Evolutionary conservation across 2,888 invertebrate species (phyloP).

Genomic region (Himalopsyche japonica): DNA sequence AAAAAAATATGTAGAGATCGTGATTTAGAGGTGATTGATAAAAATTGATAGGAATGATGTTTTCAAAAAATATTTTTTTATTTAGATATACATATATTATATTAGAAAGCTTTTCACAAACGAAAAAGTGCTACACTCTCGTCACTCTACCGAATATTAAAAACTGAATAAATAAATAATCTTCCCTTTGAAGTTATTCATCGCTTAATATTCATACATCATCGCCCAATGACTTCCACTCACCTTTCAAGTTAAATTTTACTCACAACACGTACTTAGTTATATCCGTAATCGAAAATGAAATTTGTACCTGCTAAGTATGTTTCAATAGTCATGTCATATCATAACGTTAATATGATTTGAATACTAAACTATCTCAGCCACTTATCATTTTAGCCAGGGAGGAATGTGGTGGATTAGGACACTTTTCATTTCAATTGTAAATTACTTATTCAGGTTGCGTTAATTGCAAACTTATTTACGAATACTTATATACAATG

Average conservation of each 20-base stretch:
- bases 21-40: no score
- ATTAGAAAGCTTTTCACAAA: no score
- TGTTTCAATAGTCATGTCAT: background rate
- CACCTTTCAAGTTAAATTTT: background rate
- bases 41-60: no score
- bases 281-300: background rate
- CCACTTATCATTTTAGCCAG: background rate
- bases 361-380: background rate
- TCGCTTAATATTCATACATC: background rate
- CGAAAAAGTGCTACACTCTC: no score
- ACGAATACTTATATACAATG: background rate
- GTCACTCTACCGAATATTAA: background rate
- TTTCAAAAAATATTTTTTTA: no score
- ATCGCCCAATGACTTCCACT: background rate
- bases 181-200: background rate
- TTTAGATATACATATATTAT: no score
- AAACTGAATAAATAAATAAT: background rate
- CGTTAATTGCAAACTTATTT: background rate
- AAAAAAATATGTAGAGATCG: no score
- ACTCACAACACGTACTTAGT: background rate
- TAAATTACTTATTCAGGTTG: background rate
- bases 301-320: background rate
- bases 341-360: background rate
- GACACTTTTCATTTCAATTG: background rate
- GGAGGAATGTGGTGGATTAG: background rate